phyloP scores from a whole-genome alignment of 2,113 vertebrate genomes.

The Crotalus horridus region DNA sequence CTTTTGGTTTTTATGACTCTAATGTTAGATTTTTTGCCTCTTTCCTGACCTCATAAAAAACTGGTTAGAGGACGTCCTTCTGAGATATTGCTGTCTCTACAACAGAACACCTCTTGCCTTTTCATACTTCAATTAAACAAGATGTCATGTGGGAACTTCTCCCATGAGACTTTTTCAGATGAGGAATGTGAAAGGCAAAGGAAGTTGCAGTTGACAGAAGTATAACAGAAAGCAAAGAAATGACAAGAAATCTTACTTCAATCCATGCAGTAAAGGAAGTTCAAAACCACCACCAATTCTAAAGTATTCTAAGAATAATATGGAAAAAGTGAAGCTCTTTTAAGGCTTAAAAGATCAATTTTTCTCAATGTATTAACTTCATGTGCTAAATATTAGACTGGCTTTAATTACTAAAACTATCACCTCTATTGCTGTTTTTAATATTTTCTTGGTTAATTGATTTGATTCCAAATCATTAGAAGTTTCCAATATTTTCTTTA shows the following conservation, averaged over 20 bases:
- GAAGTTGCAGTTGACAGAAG: background rate
- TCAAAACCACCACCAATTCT: background rate
- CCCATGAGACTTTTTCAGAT: background rate
- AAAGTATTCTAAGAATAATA: background rate
- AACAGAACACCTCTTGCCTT: background rate
- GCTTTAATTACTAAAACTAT: background rate
- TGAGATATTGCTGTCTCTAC: background rate
- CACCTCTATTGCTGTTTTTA: background rate
- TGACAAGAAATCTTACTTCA: background rate
- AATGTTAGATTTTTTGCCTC: background rate
- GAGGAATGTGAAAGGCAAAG: background rate
- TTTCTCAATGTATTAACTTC: background rate
- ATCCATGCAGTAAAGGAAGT: background rate
- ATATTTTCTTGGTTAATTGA: background rate
- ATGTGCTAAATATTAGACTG: background rate
- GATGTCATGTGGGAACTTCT: background rate
- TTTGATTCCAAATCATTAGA: background rate
- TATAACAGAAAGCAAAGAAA: background rate
- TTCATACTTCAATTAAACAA: background rate
- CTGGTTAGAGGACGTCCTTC: background rate
- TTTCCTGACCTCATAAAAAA: background rate
- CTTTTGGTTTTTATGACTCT: background rate
- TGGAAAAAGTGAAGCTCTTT: background rate
- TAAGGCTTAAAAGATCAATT: background rate
- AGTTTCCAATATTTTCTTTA: background rate